phyloP scores from a whole-genome alignment of 2,113 vertebrate genomes.

The Cairina moschata region DNA sequence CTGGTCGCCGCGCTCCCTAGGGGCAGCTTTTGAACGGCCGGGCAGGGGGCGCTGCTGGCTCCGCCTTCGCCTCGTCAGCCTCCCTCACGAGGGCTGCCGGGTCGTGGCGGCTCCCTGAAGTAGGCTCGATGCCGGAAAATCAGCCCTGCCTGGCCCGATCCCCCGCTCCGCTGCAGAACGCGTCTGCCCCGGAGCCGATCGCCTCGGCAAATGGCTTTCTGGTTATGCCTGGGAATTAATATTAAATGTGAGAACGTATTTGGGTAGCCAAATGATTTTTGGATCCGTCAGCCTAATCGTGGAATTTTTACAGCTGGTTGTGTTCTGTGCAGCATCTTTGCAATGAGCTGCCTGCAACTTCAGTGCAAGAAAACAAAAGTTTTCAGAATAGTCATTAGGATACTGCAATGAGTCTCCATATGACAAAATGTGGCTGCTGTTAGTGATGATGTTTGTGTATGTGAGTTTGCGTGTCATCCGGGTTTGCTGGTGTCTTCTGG shows the following conservation, averaged over 20 bases:
- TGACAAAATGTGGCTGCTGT: background rate
- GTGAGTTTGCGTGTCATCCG: background rate
- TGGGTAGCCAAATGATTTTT: background rate
- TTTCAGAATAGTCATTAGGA: background rate
- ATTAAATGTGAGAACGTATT: background rate
- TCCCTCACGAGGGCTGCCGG: too few species aligned
- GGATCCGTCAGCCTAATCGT: background rate
- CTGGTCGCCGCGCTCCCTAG: too few species aligned
- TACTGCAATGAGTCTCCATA: accelerated
- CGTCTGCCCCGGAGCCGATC: too few species aligned
- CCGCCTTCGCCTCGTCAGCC: too few species aligned
- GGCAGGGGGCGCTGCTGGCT: too few species aligned
- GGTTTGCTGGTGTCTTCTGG: background rate
- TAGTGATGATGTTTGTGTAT: accelerated
- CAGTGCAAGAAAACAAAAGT: background rate
- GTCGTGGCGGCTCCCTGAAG: too few species aligned
- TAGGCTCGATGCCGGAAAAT: too few species aligned
- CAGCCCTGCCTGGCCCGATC: too few species aligned
- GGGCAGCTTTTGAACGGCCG: too few species aligned
- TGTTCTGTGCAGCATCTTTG: background rate
- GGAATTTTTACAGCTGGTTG: background rate
- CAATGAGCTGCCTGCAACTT: background rate
- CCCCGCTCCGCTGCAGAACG: too few species aligned
- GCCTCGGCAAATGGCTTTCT: too few species aligned
- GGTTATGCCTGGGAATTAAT: background rate